Conservation (phyloP, 23 tunicate species). For the Ascidia mentula region DNA sequence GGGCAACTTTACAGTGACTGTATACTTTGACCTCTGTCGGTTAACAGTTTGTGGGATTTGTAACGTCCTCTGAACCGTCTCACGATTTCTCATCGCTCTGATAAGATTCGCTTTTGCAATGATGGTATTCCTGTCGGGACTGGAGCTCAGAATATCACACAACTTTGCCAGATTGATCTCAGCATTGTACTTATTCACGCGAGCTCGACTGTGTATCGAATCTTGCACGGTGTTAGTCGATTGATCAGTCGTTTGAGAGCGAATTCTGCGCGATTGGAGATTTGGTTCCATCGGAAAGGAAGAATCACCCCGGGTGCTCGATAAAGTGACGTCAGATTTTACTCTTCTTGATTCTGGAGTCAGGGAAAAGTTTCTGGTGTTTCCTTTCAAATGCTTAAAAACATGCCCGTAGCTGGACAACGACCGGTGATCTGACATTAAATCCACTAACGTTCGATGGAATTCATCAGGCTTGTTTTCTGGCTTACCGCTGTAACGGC, state of each 20-base stretch:
- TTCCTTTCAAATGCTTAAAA: neutral
- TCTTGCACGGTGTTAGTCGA: neutral
- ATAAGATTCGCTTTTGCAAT: neutral
- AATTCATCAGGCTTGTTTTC: neutral
- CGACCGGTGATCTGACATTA: slow-evolving; percentile 5
- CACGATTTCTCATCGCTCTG: neutral
- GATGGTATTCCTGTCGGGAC: neutral
- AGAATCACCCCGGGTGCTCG: no score
- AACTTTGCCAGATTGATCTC: neutral
- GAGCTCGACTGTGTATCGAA: neutral
- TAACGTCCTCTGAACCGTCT: neutral
- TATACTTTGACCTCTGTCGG: neutral
- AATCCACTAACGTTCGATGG: slow-evolving; percentile 24
- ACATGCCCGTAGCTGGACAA: slow-evolving; percentile 34
- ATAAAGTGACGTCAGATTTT: no score
- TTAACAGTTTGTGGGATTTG: neutral
- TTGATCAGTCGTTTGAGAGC: neutral
- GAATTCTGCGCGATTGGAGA: neutral
- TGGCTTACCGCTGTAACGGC: neutral
- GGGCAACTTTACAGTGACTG: neutral
- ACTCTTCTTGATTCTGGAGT: no score
- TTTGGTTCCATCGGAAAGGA: no score
- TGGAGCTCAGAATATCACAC: neutral
- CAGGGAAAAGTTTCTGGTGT: no score
- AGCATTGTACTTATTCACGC: neutral